phyloP scores from a whole-genome alignment of 37 sponge, comb jelly and placozoan genomes.

The Hexactinellida sp. region DNA sequence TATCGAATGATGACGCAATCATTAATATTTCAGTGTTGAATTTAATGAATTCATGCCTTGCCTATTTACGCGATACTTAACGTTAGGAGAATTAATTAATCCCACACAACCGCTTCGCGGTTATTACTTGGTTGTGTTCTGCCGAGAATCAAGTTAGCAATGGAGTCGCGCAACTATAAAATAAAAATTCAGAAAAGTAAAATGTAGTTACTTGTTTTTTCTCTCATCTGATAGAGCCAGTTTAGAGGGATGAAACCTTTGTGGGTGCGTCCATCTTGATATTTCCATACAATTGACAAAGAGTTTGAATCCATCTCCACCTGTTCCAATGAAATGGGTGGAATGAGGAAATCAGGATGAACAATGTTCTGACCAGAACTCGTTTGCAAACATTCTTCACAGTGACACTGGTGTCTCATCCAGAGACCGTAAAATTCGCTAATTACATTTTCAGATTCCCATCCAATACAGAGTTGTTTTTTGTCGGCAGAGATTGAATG shows the following conservation, averaged over 20 bases:
- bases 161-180: no score
- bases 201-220: neutral
- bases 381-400: neutral
- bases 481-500: neutral
- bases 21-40: no score
- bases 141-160: no score
- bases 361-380: neutral
- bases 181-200: no score
- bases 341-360: neutral
- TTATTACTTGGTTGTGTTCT: no score
- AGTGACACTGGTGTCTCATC: conserved; percentile 1
- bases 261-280: neutral
- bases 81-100: no score
- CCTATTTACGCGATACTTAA: no score
- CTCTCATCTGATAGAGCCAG: neutral
- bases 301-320: neutral
- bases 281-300: neutral
- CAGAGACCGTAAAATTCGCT: neutral
- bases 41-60: no score
- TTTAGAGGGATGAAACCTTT: neutral
- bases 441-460: neutral
- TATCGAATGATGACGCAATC: no score
- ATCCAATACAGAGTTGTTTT: neutral
- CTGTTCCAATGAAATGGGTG: neutral
- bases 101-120: no score